phyloP scores from a whole-genome alignment of 2,113 vertebrate species.

The Indicator indicator region DNA sequence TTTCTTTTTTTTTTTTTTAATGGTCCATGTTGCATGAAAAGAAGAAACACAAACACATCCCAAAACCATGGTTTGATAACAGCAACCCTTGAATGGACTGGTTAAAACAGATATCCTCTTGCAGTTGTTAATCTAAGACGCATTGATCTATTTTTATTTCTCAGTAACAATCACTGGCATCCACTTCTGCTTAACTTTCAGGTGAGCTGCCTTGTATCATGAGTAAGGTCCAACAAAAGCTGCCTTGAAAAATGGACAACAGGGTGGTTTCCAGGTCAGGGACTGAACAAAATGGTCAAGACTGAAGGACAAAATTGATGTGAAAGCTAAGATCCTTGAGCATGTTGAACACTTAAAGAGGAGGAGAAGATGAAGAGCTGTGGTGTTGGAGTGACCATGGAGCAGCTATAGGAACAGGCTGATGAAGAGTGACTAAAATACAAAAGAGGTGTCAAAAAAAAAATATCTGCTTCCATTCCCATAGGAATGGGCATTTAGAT shows the following conservation, averaged over 20 bases:
- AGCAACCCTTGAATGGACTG: not conserved
- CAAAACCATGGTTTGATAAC: not conserved
- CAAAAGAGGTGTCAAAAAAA: rapidly evolving
- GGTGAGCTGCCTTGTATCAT: not conserved
- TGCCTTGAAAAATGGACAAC: not conserved
- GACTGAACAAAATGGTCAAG: not conserved
- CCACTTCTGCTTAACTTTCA: not conserved
- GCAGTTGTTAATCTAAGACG: not conserved
- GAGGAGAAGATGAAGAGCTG: not conserved
- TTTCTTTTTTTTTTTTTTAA: not conserved
- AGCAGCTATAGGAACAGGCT: not conserved
- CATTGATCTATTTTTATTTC: not conserved
- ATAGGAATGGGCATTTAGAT: not conserved
- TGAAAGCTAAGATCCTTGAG: not conserved
- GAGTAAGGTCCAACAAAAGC: not conserved
- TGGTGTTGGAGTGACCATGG: not conserved
- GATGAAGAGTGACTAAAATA: not conserved
- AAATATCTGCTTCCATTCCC: not conserved
- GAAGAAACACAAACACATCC: not conserved
- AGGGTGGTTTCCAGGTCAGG: not conserved
- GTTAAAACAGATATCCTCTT: not conserved
- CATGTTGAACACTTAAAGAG: not conserved
- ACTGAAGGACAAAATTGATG: not conserved
- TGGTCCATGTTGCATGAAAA: not conserved
- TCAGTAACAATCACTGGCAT: not conserved